Evolutionary conservation across 1,140 invertebrate species (phyloP), one percentile per base, ranked within the genome.

Genomic region (Ruditapes philippinarum): DNA sequence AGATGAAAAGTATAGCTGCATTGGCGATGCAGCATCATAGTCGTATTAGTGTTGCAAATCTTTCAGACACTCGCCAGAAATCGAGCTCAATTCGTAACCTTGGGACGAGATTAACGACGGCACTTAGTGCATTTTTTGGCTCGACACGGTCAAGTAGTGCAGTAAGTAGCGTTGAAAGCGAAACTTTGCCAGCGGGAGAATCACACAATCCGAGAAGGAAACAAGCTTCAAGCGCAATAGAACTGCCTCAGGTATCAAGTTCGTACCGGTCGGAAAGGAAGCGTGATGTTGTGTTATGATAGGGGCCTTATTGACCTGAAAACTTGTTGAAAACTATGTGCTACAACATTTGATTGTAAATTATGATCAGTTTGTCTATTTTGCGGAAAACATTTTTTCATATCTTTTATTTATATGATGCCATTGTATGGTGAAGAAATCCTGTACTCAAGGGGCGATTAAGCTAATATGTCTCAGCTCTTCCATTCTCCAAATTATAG

Each of bases 1-100:
- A 91, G 28, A 92, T 95, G 49, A 91, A 91, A 65, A 93, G 92
- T 49, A 94, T 95, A 65, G 94, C 93, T 31, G 89, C 91, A 40
- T 51, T 94, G 90, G 95, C 94, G 57, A 89, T 94, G 88, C 88
- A 93, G 78, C 90, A 92, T 54, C 92, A 92, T 38, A 80, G 91
- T 82, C 70, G 91, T 42, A 83, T 76, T 17, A 79, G 84, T 65
- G 73, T 60, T 51, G 88, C 82, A 9, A 83, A 73, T n/a, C 19
- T 60, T 25, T 31, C 68, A 17, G 79, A 90, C 33, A 45, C 89
- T 19, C 70, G 90, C 33, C 33, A 54, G 28, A 79, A 89, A 68
- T 80, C 91, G 87, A 85, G 81, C 78, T 85, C 89, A 36, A 86
- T 93, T 54, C 68, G 87, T 4, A 88, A 54, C 22, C 87, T 94